A percentile compares a stretch with the other conserved stretches of the same genome.
Conservation (phyloP, 1,140 invertebrate genomes). For the Zaprionus ghesquierei region DNA sequence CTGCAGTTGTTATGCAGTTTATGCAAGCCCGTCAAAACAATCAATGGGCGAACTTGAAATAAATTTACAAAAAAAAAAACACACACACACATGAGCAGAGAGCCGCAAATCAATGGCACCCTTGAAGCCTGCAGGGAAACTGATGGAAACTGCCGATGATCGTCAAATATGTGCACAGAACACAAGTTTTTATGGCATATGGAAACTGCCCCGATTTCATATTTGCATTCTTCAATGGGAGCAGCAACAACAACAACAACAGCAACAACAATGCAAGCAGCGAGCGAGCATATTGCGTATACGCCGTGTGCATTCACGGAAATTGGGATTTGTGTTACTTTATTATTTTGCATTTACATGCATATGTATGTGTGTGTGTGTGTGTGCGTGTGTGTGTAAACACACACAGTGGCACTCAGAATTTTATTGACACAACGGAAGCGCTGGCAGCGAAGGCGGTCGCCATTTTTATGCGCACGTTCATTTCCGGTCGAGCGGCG, state of each 20-base stretch:
- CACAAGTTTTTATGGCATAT: slow-evolving; percentile 36
- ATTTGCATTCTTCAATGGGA: slow-evolving; percentile 29
- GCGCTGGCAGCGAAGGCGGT: slow-evolving; percentile 29
- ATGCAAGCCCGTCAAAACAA: neutral
- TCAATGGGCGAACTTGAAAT: neutral
- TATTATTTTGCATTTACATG: slow-evolving; percentile 59
- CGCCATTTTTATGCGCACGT: slow-evolving; percentile 49
- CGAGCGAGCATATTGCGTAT: slow-evolving; percentile 48
- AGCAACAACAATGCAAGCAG: neutral
- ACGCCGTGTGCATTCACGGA: slow-evolving; percentile 63
- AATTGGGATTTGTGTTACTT: slow-evolving; percentile 74
- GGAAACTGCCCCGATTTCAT: slow-evolving; percentile 40
- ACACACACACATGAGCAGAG: too few relatives aligned
- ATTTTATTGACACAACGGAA: slow-evolving; percentile 54
- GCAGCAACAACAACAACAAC: slow-evolving; percentile 5
- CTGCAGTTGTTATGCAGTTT: neutral
- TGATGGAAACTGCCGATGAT: slow-evolving; percentile 4
- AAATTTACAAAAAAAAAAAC: neutral
- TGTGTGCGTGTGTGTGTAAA: neutral
- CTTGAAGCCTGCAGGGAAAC: too few relatives aligned
- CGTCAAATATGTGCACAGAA: slow-evolving; percentile 18
- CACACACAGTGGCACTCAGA: neutral
- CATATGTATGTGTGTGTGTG: neutral
- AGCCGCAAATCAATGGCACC: neutral
- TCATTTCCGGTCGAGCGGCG: slow-evolving; percentile 49